Conservation (phyloP, 2,888 invertebrate genomes). For the Scrobipalpa atriplicella region DNA sequence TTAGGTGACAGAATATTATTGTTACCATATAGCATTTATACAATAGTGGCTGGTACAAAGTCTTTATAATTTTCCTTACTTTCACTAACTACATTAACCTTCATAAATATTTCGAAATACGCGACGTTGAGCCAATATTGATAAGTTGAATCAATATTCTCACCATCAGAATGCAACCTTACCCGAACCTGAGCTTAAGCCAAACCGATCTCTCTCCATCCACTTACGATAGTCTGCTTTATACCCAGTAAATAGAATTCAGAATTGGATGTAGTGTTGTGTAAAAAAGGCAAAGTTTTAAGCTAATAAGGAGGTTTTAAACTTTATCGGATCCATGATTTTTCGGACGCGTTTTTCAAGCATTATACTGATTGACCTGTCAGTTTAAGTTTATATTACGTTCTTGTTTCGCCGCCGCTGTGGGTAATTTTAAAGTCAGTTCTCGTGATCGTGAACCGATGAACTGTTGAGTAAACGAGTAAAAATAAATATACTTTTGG, state of each 20-base stretch:
- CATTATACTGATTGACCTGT: slow-evolving; percentile 59
- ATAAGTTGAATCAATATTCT: slow-evolving; percentile 67
- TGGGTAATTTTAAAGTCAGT: not conserved
- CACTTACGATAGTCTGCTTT: slow-evolving; percentile 35
- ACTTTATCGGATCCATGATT: slow-evolving; percentile 70
- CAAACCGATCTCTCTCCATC: slow-evolving; percentile 59
- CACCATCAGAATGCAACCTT: slow-evolving; percentile 60
- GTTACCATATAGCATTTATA: no score
- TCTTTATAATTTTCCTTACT: no score
- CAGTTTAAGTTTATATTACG: slow-evolving; percentile 40
- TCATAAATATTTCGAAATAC: slow-evolving; percentile 34
- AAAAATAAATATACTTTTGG: slow-evolving; percentile 15
- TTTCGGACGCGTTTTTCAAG: slow-evolving; percentile 61
- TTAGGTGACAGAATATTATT: no score
- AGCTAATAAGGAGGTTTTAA: slow-evolving; percentile 57
- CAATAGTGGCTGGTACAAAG: no score
- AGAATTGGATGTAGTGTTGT: not conserved
- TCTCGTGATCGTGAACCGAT: slow-evolving; percentile 2
- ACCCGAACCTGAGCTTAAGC: slow-evolving; percentile 50
- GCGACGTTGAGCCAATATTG: slow-evolving; percentile 63
- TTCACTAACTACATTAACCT: not conserved
- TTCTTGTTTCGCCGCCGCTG: slow-evolving; percentile 10
- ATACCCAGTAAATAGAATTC: not conserved
- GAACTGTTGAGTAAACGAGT: not conserved
- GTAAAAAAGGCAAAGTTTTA: slow-evolving; percentile 54